Evolutionary conservation across 2,888 invertebrate genomes (phyloP).

Genomic region (Nomada fucata): DNA sequence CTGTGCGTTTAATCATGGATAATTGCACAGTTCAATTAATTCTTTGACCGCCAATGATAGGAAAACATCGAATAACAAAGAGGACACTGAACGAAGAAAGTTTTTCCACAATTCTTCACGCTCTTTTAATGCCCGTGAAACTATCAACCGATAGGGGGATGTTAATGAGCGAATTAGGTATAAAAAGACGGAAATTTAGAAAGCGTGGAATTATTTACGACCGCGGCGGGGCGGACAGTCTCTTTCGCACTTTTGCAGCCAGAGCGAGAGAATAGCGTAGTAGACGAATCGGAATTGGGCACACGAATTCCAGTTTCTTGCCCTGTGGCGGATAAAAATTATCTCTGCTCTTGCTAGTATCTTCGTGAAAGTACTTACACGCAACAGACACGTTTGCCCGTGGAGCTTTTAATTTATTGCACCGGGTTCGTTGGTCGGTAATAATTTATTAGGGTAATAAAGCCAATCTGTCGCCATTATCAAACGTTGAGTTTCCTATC

Average conservation of each 20-base stretch:
- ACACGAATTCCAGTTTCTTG: slow-evolving; percentile 47
- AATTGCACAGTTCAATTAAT: neutral
- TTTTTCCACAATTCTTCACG: slow-evolving; percentile 28
- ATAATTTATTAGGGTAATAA: neutral
- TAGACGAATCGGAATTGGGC: slow-evolving; percentile 27
- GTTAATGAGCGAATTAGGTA: slow-evolving; percentile 54
- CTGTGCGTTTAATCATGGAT: neutral
- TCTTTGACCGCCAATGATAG: neutral
- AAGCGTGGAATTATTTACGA: slow-evolving; percentile 66
- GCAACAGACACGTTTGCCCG: neutral
- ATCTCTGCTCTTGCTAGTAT: slow-evolving; percentile 14
- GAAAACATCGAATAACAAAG: neutral
- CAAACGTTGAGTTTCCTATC: neutral
- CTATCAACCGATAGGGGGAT: slow-evolving; percentile 17
- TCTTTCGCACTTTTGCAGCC: slow-evolving; percentile 39
- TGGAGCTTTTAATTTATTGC: neutral
- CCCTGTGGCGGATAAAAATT: slow-evolving; percentile 32
- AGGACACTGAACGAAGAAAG: slow-evolving; percentile 30
- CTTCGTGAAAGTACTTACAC: slow-evolving; percentile 33
- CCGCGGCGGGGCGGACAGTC: slow-evolving; percentile 26
- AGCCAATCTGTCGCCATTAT: neutral
- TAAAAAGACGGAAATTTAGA: slow-evolving; percentile 63
- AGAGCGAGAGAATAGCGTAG: slow-evolving; percentile 10
- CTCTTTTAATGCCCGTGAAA: slow-evolving; percentile 38
- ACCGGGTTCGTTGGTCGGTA: neutral